These are phyloP conservation scores for Caradrina kadenii DNA, from an alignment of 2,888 invertebrate species.

Conservation along the genomic window DNA sequence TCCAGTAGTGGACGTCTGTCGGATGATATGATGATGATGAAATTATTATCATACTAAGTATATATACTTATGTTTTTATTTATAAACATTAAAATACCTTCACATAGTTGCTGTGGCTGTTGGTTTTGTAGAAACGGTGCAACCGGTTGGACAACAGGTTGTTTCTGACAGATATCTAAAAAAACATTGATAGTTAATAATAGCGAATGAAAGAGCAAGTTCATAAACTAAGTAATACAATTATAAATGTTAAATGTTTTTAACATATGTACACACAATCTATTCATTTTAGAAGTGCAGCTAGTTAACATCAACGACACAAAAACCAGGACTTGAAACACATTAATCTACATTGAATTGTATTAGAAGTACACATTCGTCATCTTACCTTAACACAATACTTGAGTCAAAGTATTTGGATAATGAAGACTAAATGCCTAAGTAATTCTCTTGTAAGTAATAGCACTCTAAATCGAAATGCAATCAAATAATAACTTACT, in stretches of 20 bases:
- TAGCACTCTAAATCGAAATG: background rate
- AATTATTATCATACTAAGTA: too few relatives aligned
- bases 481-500: slow-evolving; percentile 51
- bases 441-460: background rate
- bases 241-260: too few relatives aligned
- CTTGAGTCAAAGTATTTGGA: background rate
- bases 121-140: slow-evolving; percentile 75
- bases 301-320: too few relatives aligned
- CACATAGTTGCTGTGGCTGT: slow-evolving; percentile 75
- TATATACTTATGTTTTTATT: background rate
- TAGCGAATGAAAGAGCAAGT: background rate
- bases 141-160: slow-evolving; percentile 71
- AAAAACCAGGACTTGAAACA: too few relatives aligned
- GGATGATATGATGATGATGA: too few relatives aligned
- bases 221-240: too few relatives aligned
- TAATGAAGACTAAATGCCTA: background rate
- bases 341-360: too few relatives aligned
- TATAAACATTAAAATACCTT: slow-evolving; percentile 73
- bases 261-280: too few relatives aligned
- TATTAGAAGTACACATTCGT: background rate
- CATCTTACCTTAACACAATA: background rate
- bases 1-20: too few relatives aligned
- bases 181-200: slow-evolving; percentile 1
- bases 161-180: slow-evolving; percentile 72
- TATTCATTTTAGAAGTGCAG: too few relatives aligned